Evolutionary conservation across 2,888 invertebrate species (phyloP), one percentile per base, ranked within the genome.

Genomic region (Drosophila anomalata): DNA sequence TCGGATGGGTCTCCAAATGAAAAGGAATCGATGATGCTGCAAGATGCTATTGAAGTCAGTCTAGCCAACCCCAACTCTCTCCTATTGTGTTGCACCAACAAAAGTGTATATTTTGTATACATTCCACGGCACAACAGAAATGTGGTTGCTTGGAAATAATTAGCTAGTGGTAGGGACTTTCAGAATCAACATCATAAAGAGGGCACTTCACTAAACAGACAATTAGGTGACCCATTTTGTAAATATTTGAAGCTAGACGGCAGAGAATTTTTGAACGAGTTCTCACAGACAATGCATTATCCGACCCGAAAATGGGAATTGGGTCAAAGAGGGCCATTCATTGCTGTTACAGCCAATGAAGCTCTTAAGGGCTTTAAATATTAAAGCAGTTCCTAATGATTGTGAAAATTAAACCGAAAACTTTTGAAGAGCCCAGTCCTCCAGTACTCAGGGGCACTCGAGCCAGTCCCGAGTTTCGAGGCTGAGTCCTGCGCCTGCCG

Each of bases 341-440:
- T 48, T 61, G 41, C 47, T 12, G 12, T 48, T 31, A 31, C 41
- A 59, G 14, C 2, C 48, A 62, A 62, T 61, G n/a, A 61, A 41
- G 62, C 62, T 62, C 61, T 61, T 41, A 61, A 61, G 60, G 48
- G 61, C 61, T 62, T 62, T 62, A 61, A 62, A 62, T 62, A 62
- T 62, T 62, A 61, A 62, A 62, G 61, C 31, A 33, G 61, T n/a
- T 48, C 48, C 41, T 47, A 44, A 44, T 44, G 44, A 44, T 44
- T 20, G 20, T 12, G 22, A 22, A 44, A 22, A 44, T 44, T 44
- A 31, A 48, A 39, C 31, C 29, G 31, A 33, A 42, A 24, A 48
- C 24, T 42, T 2, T 24, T 33, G 31, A 61, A 41, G 17, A 33
- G 14, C 12, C 24, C 12, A 24, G 46, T 7, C 14, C 29, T 7